A percentile compares a stretch with the other conserved stretches of the same genome.
Conservation (phyloP, 1,140 invertebrate genomes). For the Tetramorium parvispinum region DNA sequence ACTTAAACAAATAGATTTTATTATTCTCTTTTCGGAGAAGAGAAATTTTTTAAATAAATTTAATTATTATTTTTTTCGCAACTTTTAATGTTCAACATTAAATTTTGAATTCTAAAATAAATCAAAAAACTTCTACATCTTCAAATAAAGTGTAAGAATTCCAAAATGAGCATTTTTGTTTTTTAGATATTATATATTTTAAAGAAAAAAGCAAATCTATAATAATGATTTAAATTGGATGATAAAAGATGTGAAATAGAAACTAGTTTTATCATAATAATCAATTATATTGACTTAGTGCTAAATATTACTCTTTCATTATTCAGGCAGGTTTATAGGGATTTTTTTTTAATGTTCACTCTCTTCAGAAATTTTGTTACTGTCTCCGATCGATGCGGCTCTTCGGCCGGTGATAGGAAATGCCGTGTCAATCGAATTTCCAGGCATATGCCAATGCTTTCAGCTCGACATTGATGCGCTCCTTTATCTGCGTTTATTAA, state of each 20-base stretch:
- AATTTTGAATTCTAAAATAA: neutral
- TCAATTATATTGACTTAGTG: neutral
- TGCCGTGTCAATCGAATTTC: slow-evolving; percentile 63
- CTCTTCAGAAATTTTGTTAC: slow-evolving; percentile 25
- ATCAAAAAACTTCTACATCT: neutral
- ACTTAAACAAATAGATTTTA: neutral
- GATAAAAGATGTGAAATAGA: neutral
- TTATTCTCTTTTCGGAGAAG: neutral
- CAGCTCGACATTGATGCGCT: slow-evolving; percentile 33
- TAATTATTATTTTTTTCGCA: neutral
- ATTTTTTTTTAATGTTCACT: neutral
- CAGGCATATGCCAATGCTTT: slow-evolving; percentile 56
- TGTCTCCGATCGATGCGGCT: neutral
- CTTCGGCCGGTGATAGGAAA: slow-evolving; percentile 18
- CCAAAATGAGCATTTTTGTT: neutral
- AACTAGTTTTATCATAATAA: neutral
- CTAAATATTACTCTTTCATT: neutral
- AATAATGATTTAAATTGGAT: neutral
- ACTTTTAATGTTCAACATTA: neutral
- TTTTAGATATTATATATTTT: neutral
- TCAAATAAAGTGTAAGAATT: neutral
- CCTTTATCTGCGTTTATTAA: slow-evolving; percentile 52
- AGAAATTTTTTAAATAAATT: neutral
- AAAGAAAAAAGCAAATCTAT: neutral
- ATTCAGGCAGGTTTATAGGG: neutral